Evolutionary conservation across 1,140 invertebrate genomes (phyloP).

Genomic region (Eriocheir sinensis): DNA sequence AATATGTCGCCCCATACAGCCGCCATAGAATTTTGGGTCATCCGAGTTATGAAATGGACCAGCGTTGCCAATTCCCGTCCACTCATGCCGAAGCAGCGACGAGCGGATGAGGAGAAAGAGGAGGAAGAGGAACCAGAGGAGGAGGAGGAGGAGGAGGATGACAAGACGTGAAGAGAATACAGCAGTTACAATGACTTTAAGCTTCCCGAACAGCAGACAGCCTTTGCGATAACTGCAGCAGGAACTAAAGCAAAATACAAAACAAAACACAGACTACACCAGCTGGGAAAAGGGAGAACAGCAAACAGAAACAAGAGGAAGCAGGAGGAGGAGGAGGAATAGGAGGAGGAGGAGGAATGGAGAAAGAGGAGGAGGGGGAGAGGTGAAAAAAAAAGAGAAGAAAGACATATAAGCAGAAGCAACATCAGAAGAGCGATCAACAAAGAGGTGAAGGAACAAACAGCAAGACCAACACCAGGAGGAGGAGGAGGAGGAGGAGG

Average conservation of each 20-base stretch:
- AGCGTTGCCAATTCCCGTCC: neutral
- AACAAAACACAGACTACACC: neutral
- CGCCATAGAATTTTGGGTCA: no score
- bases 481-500: no score
- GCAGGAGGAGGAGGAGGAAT: no score
- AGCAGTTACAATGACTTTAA: neutral
- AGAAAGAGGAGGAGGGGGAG: no score
- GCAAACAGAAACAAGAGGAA: neutral
- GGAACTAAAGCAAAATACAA: no score
- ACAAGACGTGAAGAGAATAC: neutral
- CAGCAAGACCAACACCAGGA: no score
- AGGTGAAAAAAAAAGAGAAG: neutral
- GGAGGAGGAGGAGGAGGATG: neutral
- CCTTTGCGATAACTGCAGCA: no score
- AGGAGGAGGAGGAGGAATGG: no score
- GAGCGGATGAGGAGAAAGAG: neutral
- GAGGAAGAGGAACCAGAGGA: neutral
- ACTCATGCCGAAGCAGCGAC: neutral
- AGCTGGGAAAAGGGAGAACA: neutral
- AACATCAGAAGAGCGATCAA: no score
- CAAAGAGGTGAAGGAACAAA: no score
- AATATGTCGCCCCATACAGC: neutral
- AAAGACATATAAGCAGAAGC: neutral
- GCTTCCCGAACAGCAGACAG: no score
- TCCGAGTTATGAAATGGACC: neutral